Percentiles rank a stretch among this genome's conserved stretches.
These are phyloP conservation scores for Rotaria socialis DNA, from an alignment of 2,888 invertebrate genomes.

Conservation along the genomic window DNA sequence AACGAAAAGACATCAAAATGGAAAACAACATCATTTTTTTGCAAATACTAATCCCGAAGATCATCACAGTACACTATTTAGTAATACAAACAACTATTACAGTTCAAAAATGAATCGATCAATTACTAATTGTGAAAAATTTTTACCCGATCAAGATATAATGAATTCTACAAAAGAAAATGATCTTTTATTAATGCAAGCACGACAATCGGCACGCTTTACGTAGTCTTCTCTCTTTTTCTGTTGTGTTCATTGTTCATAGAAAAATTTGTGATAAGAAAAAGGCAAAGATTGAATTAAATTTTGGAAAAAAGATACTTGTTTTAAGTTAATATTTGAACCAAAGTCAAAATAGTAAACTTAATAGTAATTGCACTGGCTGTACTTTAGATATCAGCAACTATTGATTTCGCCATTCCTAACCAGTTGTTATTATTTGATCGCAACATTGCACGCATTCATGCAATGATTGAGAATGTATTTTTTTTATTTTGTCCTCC, in stretches of 20 bases:
- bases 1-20: background rate
- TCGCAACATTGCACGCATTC: background rate
- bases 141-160: slow-evolving; percentile 36
- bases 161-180: background rate
- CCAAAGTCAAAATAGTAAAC: background rate
- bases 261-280: background rate
- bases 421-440: background rate
- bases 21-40: background rate
- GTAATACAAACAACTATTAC: slow-evolving; percentile 10
- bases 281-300: background rate
- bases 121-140: slow-evolving; percentile 21
- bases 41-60: background rate
- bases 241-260: background rate
- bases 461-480: too few relatives aligned
- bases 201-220: background rate
- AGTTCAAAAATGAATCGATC: background rate
- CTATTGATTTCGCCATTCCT: background rate
- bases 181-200: slow-evolving; percentile 10
- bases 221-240: background rate
- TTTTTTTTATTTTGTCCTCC: background rate
- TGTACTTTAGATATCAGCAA: too few relatives aligned
- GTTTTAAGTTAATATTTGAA: background rate
- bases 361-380: background rate
- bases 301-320: background rate
- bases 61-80: background rate